phyloP scores from a whole-genome alignment of 2,888 invertebrate species.

The Hetaerina titia region DNA sequence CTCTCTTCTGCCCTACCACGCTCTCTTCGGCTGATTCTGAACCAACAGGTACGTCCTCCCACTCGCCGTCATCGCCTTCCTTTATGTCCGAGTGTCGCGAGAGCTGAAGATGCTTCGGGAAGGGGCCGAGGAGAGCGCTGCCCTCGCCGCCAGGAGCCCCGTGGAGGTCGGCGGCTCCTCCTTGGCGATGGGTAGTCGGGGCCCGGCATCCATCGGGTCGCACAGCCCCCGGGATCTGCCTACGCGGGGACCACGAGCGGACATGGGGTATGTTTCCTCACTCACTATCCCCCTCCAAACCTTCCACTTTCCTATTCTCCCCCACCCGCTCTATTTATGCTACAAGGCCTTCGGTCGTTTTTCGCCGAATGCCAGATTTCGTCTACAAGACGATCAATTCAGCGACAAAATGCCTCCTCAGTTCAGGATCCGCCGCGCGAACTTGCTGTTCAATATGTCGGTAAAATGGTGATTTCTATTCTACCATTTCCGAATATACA shows the following conservation, averaged over 20 bases:
- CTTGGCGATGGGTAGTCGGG: constrained; percentile 75
- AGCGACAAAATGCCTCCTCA: too few relatives aligned
- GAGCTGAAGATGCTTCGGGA: constrained; percentile 79
- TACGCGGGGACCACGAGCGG: not conserved
- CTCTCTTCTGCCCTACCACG: too few relatives aligned
- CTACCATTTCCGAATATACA: too few relatives aligned
- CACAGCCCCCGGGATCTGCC: not conserved
- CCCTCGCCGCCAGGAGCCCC: not conserved
- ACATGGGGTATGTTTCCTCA: not conserved
- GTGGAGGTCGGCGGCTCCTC: constrained; percentile 71
- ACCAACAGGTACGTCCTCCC: constrained; percentile 81
- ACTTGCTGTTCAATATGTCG: too few relatives aligned
- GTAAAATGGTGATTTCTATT: too few relatives aligned
- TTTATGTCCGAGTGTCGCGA: constrained; percentile 83
- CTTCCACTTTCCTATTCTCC: not conserved
- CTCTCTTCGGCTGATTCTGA: not conserved
- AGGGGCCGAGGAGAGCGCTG: constrained; percentile 28
- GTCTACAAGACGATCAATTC: too few relatives aligned
- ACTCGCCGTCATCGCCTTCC: constrained; percentile 81
- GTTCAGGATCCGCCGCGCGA: too few relatives aligned
- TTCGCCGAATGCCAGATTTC: too few relatives aligned
- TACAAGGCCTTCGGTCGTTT: too few relatives aligned
- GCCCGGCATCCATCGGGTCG: not conserved
- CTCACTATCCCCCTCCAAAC: too few relatives aligned
- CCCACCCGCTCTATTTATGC: not conserved